Conservation (phyloP, 1,140 invertebrate genomes). For the Cardiocondyla obscurior region DNA sequence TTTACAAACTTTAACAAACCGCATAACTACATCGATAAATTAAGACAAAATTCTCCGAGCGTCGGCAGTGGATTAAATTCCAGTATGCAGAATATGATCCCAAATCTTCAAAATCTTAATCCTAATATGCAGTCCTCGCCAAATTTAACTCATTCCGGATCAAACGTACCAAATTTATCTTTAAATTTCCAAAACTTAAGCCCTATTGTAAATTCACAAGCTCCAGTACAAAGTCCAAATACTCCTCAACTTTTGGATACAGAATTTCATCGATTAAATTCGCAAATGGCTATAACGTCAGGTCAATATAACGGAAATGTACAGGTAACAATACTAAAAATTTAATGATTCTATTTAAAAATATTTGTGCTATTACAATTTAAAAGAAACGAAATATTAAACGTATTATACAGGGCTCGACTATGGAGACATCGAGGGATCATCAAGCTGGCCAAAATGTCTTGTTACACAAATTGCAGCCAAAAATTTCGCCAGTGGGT, state of each 20-base stretch:
- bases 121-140: slow-evolving; percentile 84
- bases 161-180: slow-evolving; percentile 80
- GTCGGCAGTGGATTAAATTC: slow-evolving; percentile 72
- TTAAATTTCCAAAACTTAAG: slow-evolving; percentile 84
- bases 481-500: slow-evolving; percentile 84
- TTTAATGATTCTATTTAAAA: not conserved
- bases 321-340: slow-evolving; percentile 67
- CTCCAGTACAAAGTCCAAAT: slow-evolving; percentile 75
- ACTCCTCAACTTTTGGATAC: slow-evolving; percentile 76
- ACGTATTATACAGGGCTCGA: slow-evolving; percentile 61
- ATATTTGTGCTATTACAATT: not conserved
- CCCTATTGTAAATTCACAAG: slow-evolving; percentile 80
- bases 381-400: not conserved
- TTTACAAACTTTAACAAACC: slow-evolving; percentile 78
- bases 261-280: slow-evolving; percentile 80
- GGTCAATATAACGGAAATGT: slow-evolving; percentile 81
- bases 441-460: slow-evolving; percentile 73
- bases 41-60: slow-evolving; percentile 79
- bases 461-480: slow-evolving; percentile 77
- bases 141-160: slow-evolving; percentile 77
- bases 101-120: slow-evolving; percentile 83
- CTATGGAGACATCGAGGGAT: slow-evolving; percentile 72
- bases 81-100: slow-evolving; percentile 80
- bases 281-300: slow-evolving; percentile 70
- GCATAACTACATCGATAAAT: slow-evolving; percentile 78